Conservation (phyloP, 2,888 invertebrate genomes). For the Galerucella pusilla region DNA sequence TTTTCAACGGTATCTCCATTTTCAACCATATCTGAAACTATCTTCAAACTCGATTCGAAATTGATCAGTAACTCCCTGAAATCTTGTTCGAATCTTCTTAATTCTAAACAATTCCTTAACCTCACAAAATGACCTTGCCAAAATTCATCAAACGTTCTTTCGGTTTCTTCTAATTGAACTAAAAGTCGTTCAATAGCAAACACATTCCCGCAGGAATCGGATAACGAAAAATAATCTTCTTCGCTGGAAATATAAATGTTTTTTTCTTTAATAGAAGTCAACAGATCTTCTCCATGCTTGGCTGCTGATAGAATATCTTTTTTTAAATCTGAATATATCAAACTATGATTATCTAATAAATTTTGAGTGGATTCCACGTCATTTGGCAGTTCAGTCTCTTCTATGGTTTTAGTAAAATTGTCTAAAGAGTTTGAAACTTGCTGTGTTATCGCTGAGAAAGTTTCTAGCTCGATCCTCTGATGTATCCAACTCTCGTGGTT, state of each 20-base stretch:
- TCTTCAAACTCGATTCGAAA: constrained; percentile 83
- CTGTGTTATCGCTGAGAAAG: constrained; percentile 91
- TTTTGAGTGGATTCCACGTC: constrained; percentile 91
- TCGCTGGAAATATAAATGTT: constrained; percentile 63
- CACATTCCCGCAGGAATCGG: constrained; percentile 82
- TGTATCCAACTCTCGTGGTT: constrained; percentile 97
- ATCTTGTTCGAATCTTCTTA: constrained; percentile 94
- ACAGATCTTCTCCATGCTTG: constrained; percentile 87
- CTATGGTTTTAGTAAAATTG: constrained; percentile 87
- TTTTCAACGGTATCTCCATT: constrained; percentile 87
- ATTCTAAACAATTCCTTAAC: constrained; percentile 88
- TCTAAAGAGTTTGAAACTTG: constrained; percentile 89
- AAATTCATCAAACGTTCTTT: constrained; percentile 92
- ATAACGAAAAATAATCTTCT: constrained; percentile 70
- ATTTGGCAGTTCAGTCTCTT: constrained; percentile 94
- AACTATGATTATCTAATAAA: constrained; percentile 85
- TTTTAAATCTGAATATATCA: constrained; percentile 77
- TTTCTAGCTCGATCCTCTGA: constrained; percentile 95
- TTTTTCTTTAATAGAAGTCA: constrained; percentile 77
- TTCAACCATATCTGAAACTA: constrained; percentile 86
- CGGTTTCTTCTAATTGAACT: constrained; percentile 94
- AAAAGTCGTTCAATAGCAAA: constrained; percentile 92
- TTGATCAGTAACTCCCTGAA: constrained; percentile 90
- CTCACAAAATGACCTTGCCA: constrained; percentile 93
- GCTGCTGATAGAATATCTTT: constrained; percentile 89